Conservation (phyloP, 2,113 vertebrate genomes). For the Geothlypis trichas region DNA sequence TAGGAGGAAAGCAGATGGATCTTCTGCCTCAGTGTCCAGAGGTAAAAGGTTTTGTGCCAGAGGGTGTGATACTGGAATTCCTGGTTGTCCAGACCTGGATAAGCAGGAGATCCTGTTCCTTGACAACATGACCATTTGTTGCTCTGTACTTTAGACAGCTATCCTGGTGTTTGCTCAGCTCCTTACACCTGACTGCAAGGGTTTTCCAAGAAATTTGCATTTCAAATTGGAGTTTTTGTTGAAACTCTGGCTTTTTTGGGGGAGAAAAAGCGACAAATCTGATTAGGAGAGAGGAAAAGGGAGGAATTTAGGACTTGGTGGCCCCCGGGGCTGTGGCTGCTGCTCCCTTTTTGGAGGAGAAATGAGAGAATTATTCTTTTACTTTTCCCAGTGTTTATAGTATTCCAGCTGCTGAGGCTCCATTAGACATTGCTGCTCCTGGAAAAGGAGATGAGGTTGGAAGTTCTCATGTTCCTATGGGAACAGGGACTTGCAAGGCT, state of each 20-base stretch:
- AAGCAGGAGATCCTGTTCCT: background rate
- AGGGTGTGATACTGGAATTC: background rate
- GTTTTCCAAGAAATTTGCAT: background rate
- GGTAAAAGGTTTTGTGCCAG: background rate
- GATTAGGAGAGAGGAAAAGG: background rate
- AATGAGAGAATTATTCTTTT: background rate
- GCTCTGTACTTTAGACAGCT: background rate
- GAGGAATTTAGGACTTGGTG: background rate
- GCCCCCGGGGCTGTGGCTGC: background rate
- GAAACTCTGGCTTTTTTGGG: background rate
- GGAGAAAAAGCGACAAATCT: background rate
- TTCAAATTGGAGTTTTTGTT: background rate
- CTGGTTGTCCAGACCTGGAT: background rate
- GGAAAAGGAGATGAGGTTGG: background rate
- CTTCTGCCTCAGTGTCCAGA: background rate
- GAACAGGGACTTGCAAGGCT: slow-evolving; percentile 2
- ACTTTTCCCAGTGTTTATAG: background rate
- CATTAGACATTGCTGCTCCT: background rate
- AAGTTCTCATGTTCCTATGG: slow-evolving; percentile 12
- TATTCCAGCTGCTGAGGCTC: background rate
- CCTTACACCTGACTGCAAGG: background rate
- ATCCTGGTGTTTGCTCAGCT: background rate
- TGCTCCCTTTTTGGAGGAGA: background rate
- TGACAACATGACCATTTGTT: background rate
- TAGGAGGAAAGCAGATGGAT: background rate